Base-by-base conservation (phyloP, 2,888 invertebrate species). In the Cryptus armator region DNA sequence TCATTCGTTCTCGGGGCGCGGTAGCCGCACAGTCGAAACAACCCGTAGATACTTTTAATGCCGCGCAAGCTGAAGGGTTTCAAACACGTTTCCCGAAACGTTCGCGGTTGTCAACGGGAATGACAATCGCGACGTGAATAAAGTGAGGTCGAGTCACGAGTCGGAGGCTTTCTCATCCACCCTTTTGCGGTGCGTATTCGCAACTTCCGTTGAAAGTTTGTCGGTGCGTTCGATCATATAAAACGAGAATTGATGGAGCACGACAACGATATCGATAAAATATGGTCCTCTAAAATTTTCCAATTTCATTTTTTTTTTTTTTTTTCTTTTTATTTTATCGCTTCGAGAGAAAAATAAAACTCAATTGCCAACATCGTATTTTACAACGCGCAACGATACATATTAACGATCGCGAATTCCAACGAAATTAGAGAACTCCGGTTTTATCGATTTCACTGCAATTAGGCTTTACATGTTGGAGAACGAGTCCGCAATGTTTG, bases 171-270 rank as follows among this genome's bases (percentile, higher is more conserved):
- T 56, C 56, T 56, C 56, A 56, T 56, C 56, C 19, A 56, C 56
- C 24, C 9, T 37, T 37, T 37, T 56, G 19, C 56, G 19, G 19
- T 56, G 56, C 56, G 56, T 56, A 10, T 56, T 10, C 56, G 24
- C 56, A 24, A 56, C 24, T 56, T 56, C 24, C 56, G 56, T 16
- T 10, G 56, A 56, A 19, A 19, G 56, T 19, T 53, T 9, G 19
- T 2, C 6, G n/a, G 10, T 19, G 53, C 53, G 53, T 53, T 12
- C 53, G 53, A 12, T 16, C 56, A 19, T 56, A 46, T 44, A 29
- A 24, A 74, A 29, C 44, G 62, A 62, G 16, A 62, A 74, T 62
- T 70, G 70, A 70, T 70, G 51, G 70, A 51, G 70, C 5, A 10
- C 16, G 37, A 51, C 44, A 59, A 59, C n/a, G 24, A 24, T 29